Conservation (phyloP, 1,140 invertebrate species). For the Bombyx mandarina region DNA sequence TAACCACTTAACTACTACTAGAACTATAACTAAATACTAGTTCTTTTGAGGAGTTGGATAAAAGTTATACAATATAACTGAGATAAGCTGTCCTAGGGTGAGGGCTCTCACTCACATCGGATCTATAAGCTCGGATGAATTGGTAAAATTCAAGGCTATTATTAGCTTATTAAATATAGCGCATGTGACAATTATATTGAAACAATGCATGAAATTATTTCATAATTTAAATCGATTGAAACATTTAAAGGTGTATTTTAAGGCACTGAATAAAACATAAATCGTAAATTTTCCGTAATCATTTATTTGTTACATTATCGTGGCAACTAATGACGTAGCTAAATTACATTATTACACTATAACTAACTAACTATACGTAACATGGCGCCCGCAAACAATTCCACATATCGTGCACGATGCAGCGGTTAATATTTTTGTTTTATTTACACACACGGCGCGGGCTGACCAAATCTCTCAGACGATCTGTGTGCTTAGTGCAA, state of each 20-base stretch:
- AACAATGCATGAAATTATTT: neutral
- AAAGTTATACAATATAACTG: no score
- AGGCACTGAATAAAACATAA: slow-evolving; percentile 10
- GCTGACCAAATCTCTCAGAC: neutral
- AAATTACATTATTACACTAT: slow-evolving; percentile 19
- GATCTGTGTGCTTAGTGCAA: no score
- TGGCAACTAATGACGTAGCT: slow-evolving; percentile 52
- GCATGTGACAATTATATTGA: neutral
- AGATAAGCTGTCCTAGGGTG: no score
- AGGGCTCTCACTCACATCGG: no score
- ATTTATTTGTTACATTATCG: slow-evolving; percentile 61
- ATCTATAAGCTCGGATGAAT: no score
- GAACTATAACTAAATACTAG: no score
- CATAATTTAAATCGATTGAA: neutral
- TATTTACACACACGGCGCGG: slow-evolving; percentile 49
- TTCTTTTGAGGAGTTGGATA: no score
- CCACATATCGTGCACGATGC: slow-evolving; percentile 56
- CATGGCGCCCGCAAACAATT: slow-evolving; percentile 47
- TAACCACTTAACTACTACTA: no score
- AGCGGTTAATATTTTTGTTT: slow-evolving; percentile 31
- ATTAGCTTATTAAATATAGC: no score
- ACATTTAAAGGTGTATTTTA: neutral
- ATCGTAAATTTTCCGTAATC: slow-evolving; percentile 35
- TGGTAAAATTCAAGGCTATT: no score
- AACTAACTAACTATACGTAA: slow-evolving; percentile 26